Conservation (phyloP, 1,140 invertebrate genomes). For the Whitmania pigra region DNA sequence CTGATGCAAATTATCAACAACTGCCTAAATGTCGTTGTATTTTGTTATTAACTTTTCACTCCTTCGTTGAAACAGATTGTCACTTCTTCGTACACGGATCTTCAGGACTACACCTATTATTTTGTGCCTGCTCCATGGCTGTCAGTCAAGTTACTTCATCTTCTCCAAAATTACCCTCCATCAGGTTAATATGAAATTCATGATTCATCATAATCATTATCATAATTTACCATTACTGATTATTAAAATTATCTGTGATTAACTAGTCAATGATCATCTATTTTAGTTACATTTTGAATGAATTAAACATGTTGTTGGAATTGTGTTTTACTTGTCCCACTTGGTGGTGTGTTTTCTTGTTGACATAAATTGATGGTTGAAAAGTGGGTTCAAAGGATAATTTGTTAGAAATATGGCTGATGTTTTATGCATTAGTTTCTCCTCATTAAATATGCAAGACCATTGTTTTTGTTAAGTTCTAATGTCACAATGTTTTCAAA, state of each 20-base stretch:
- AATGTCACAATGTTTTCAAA: no score
- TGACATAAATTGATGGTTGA: no score
- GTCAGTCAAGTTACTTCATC: conserved; percentile 85
- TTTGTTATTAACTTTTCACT: neutral
- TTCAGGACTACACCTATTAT: conserved; percentile 99
- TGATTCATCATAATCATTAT: conserved; percentile 89
- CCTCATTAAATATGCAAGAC: no score
- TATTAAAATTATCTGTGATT: conserved; percentile 81
- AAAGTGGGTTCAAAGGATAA: no score
- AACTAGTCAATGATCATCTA: no score
- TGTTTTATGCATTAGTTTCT: no score
- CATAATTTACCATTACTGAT: conserved; percentile 99
- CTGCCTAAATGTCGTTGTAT: neutral
- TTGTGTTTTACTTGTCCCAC: no score
- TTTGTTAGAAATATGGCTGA: no score
- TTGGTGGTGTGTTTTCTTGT: no score
- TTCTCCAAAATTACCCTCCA: conserved; percentile 95
- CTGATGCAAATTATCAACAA: neutral
- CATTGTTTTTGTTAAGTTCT: no score
- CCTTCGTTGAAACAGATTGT: conserved; percentile 58
- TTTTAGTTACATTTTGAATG: conserved; percentile 55
- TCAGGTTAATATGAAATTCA: conserved; percentile 53
- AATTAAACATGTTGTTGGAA: no score
- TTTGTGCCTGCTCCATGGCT: conserved; percentile 99
- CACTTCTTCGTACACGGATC: conserved; percentile 89